Percentiles rank a stretch among this genome's conserved stretches.
phyloP scores from a whole-genome alignment of 1,140 invertebrate species.

The Ooceraea biroi region DNA sequence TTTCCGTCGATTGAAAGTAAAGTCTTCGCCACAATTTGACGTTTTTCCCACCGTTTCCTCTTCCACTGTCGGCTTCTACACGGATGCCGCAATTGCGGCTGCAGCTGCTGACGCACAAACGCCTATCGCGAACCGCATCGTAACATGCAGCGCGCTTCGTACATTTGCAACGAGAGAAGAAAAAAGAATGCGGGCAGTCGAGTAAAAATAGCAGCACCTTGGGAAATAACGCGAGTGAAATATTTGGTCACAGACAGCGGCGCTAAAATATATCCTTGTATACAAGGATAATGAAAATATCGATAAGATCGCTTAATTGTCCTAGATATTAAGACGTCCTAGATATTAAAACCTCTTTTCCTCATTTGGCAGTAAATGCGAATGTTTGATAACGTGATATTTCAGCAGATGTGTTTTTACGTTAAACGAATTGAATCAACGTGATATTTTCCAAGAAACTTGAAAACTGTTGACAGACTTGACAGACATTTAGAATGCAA shows the following conservation, averaged over 20 bases:
- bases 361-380: neutral
- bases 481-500: neutral
- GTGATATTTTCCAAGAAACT: neutral
- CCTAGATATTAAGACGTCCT: too few species aligned
- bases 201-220: conserved; percentile 37
- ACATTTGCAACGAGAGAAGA: neutral
- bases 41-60: neutral
- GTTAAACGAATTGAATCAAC: conserved; percentile 31
- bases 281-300: conserved; percentile 54
- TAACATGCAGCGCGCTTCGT: neutral
- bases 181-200: neutral
- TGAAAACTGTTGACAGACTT: neutral
- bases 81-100: neutral
- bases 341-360: conserved; percentile 24
- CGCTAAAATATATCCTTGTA: too few species aligned
- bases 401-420: too few species aligned
- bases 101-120: conserved; percentile 9
- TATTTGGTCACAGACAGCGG: conserved; percentile 4
- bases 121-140: conserved; percentile 16
- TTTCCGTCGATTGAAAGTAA: neutral
- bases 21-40: neutral
- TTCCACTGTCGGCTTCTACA: neutral
- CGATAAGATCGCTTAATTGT: conserved; percentile 51
- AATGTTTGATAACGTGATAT: neutral
- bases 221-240: conserved; percentile 57